Evolutionary conservation across 2,797 vertebrate species (phyloP).

Genomic region (Schizothorax lantsangensis): DNA sequence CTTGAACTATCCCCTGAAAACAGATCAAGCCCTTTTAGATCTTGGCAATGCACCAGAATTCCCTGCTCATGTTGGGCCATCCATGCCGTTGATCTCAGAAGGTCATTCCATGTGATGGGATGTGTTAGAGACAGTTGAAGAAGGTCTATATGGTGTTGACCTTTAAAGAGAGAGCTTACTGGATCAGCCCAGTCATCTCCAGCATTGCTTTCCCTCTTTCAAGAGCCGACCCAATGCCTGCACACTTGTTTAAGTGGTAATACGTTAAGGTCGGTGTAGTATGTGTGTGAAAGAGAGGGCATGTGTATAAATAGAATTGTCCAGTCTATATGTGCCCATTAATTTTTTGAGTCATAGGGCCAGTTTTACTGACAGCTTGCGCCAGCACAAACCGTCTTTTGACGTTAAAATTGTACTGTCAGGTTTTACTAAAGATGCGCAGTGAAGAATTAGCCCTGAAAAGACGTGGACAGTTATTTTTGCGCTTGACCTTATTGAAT

Average conservation of each 20-base stretch:
- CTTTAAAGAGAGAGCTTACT: conserved; percentile 70
- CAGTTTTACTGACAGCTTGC: too few species aligned
- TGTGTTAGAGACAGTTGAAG: conserved; percentile 20
- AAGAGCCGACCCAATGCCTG: conserved; percentile 39
- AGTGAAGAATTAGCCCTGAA: too few species aligned
- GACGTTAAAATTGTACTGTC: too few species aligned
- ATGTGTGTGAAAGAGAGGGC: conserved; percentile 7
- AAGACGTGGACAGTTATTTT: too few species aligned
- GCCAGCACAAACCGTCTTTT: too few species aligned
- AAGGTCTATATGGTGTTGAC: conserved; percentile 72
- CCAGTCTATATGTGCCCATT: background rate
- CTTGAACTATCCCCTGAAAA: background rate
- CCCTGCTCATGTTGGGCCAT: conserved; percentile 9
- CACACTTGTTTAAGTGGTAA: conserved; percentile 29
- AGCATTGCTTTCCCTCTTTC: conserved; percentile 55
- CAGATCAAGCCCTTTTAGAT: background rate
- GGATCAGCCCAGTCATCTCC: conserved; percentile 70
- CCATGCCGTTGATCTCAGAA: conserved; percentile 37
- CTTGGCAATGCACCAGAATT: background rate
- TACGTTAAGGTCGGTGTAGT: conserved; percentile 12
- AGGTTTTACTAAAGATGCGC: too few species aligned
- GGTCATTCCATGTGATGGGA: conserved; percentile 57
- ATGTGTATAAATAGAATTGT: conserved; percentile 26
- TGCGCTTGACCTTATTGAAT: too few species aligned
- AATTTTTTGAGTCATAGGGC: background rate